A percentile compares a stretch with the other conserved stretches of the same genome.
These are phyloP conservation scores for Melanophora roralis DNA, from an alignment of 2,888 invertebrate species.

Conservation along the genomic window DNA sequence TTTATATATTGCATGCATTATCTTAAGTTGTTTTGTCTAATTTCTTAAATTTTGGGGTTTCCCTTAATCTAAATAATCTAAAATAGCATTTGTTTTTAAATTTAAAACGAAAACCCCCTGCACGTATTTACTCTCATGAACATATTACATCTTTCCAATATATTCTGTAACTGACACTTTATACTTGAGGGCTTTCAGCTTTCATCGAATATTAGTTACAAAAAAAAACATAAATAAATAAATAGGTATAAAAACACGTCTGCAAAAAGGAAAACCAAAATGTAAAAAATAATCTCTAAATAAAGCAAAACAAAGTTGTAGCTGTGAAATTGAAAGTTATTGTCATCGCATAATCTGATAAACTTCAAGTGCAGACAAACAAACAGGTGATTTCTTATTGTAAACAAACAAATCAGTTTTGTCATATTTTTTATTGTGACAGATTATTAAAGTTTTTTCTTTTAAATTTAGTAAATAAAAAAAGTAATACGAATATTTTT, in stretches of 20 bases:
- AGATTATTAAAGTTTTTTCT: too few relatives aligned
- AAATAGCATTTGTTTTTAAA: constrained; percentile 22
- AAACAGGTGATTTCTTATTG: too few relatives aligned
- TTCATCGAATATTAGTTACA: constrained; percentile 18
- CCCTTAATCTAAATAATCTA: constrained; percentile 7
- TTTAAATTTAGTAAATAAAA: too few relatives aligned
- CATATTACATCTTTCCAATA: not conserved
- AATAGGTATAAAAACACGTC: not conserved
- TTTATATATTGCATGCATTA: too few relatives aligned
- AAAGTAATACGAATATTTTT: too few relatives aligned
- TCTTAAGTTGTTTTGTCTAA: not conserved
- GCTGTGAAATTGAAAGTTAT: constrained; percentile 36
- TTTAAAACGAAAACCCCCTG: not conserved
- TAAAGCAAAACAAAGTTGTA: not conserved
- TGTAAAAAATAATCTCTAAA: constrained; percentile 5
- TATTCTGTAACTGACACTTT: constrained; percentile 15
- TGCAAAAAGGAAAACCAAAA: not conserved
- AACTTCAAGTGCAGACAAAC: not conserved
- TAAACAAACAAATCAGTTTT: not conserved
- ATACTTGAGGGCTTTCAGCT: constrained; percentile 18
- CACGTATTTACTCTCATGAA: too few relatives aligned
- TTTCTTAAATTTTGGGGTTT: constrained; percentile 3
- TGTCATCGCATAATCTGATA: constrained; percentile 29
- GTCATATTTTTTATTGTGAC: not conserved
- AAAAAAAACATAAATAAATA: not conserved